Conservation (phyloP, 2,797 vertebrate genomes). For the Peromyscus aztecus region DNA sequence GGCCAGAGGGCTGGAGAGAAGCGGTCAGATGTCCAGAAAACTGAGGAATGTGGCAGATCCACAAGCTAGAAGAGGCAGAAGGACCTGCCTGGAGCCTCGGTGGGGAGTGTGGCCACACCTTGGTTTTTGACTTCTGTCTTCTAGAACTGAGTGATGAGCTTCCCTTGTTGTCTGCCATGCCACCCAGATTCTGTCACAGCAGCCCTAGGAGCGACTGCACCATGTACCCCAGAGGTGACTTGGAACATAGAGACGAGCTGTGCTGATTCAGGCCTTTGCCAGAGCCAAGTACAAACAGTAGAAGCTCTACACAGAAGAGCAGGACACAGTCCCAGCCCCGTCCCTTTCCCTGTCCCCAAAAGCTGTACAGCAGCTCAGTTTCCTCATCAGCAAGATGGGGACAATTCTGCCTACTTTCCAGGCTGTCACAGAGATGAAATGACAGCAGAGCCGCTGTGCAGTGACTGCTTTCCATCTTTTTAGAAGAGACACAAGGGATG, state of each 20-base stretch:
- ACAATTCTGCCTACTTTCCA: neutral
- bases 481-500: neutral
- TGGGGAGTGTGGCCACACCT: neutral
- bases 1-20: neutral
- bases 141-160: neutral
- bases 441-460: neutral
- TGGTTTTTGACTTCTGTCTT: neutral
- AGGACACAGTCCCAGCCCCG: neutral
- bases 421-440: neutral
- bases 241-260: neutral
- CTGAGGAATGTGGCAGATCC: neutral
- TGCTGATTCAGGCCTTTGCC: neutral
- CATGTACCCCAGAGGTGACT: neutral
- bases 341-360: neutral
- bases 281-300: rapidly evolving
- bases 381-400: neutral
- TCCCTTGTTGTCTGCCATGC: neutral
- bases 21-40: neutral
- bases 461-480: neutral
- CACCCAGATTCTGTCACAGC: neutral
- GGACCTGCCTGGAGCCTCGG: neutral
- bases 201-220: neutral
- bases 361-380: neutral
- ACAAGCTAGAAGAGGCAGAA: neutral
- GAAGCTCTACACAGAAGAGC: neutral